Conservation (phyloP, 2,113 vertebrate genomes). For the Mirounga angustirostris region DNA sequence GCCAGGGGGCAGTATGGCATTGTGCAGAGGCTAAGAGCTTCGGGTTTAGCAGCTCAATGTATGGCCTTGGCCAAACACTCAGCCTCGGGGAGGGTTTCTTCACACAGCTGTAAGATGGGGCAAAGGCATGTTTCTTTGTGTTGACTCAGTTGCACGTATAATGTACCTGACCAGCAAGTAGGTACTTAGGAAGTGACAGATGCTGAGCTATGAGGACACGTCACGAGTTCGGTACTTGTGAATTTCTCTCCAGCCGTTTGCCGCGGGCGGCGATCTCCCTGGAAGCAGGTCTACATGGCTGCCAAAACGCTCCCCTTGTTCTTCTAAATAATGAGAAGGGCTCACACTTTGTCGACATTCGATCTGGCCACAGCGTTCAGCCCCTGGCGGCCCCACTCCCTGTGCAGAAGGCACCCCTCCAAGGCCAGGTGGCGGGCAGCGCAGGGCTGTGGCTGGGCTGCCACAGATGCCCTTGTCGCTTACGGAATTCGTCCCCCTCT, state of each 20-base stretch:
- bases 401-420: background rate
- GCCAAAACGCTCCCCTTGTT: background rate
- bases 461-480: background rate
- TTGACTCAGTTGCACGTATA: accelerated
- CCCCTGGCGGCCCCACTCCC: too few species aligned
- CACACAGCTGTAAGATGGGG: accelerated
- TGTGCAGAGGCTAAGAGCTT: accelerated
- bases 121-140: too few species aligned
- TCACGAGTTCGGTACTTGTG: accelerated
- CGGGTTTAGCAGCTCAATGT: accelerated
- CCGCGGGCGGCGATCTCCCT: background rate
- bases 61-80: accelerated
- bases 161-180: background rate
- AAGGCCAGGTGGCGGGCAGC: accelerated
- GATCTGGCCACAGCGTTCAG: background rate
- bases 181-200: too few species aligned
- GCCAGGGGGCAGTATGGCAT: background rate
- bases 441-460: background rate
- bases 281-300: accelerated
- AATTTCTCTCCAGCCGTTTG: background rate
- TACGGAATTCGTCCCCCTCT: too few species aligned
- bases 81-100: background rate
- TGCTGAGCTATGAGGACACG: accelerated
- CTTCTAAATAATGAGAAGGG: background rate
- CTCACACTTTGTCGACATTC: background rate